Evolutionary conservation across 2,113 vertebrate genomes (phyloP).

Genomic region (Tachysurus fulvidraco): DNA sequence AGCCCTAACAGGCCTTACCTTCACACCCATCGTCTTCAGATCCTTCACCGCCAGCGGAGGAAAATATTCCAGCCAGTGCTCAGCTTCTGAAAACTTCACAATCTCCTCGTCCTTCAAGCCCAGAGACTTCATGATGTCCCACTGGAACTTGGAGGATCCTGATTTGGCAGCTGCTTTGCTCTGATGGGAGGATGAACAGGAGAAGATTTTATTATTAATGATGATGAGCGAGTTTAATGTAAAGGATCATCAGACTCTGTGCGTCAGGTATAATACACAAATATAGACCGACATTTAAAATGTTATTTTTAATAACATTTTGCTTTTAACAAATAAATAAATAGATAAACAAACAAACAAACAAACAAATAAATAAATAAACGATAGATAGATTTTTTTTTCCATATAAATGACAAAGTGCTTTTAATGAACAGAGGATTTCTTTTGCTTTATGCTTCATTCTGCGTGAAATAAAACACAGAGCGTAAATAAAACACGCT

Average conservation of each 20-base stretch:
- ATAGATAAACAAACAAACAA: no score
- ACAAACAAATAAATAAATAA: no score
- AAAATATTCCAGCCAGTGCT: conserved; percentile 95
- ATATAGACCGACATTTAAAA: no score
- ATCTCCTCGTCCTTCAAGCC: conserved; percentile 89
- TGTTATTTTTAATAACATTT: background rate
- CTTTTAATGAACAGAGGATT: background rate
- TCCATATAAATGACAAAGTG: no score
- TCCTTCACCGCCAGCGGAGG: conserved; percentile 89
- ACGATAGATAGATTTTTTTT: no score
- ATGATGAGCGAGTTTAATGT: background rate
- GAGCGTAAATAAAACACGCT: background rate
- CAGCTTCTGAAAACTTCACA: conserved; percentile 83
- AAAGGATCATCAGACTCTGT: background rate
- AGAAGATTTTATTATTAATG: background rate
- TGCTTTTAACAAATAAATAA: background rate
- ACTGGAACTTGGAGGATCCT: conserved; percentile 87
- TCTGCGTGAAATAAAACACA: no score
- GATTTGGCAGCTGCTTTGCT: conserved; percentile 93
- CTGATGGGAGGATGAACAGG: conserved; percentile 61
- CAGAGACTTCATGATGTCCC: conserved; percentile 93
- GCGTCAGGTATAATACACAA: background rate
- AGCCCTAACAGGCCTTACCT: conserved; percentile 73
- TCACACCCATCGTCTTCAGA: conserved; percentile 91
- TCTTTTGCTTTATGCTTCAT: background rate